Evolutionary conservation across 2,888 invertebrate genomes (phyloP), one percentile per base, ranked within the genome.

Genomic region (Aproaerema taeniolella): DNA sequence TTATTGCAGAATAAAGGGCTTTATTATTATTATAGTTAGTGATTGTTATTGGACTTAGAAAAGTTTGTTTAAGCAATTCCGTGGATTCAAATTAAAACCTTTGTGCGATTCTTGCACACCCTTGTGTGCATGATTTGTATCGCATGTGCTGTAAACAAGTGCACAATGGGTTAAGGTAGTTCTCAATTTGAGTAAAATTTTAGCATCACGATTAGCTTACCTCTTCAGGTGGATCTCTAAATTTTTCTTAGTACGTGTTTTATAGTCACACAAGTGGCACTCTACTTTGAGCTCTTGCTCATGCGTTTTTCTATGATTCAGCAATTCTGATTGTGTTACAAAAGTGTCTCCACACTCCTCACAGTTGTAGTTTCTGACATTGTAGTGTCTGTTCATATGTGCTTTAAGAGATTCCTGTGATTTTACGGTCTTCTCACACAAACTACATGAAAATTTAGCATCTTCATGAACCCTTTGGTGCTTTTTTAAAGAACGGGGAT

Each of bases 311-410:
- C 67, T 76, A 41, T 87, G 87, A 47, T 78, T 85, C n/a, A 63
- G 45, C 45, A 87, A 54, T 52, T 87, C 87, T 14, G 85, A 78
- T 33, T 69, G 68, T 30, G 87, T 81, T 2, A 87, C 78, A 69
- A 87, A 87, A 31, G 76, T 80, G 30, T 67, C 67, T 8, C 87
- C 87, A 60, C 87, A 87, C 26, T 77, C 77, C 50, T 87, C 86
- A 61, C 87, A 87, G 41, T 67, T 87, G 41, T 65, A 87, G 50
- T 87, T 82, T 31, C 65, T 65, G 30, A 87, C 71, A 47, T 86
- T 85, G 35, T 75, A 73, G 57, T 87, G 87, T 25, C 87, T 61
- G 39, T 71, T 68, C 62, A 80, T 72, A 43, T 87, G 87, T 31
- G 71, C 69, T 40, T 70, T 65, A 10, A 85, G 57, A 7, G 78